Evolutionary conservation across 2,888 invertebrate species (phyloP).

Genomic region (Operophtera brumata): DNA sequence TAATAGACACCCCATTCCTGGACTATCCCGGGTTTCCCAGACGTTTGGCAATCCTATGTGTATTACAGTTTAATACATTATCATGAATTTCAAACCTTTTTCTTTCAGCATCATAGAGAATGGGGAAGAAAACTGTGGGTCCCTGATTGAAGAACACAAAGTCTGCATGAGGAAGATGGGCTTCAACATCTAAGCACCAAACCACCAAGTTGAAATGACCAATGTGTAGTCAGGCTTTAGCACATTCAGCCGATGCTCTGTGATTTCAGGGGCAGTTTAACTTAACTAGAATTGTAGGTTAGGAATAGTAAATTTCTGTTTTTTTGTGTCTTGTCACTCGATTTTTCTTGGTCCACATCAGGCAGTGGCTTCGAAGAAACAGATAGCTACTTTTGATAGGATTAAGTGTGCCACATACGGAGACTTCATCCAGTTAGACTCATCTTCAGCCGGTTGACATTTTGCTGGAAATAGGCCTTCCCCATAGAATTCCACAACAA

Average conservation of each 20-base stretch:
- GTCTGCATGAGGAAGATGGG: slow-evolving; percentile 97
- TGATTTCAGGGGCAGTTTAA: neutral
- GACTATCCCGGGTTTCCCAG: no score
- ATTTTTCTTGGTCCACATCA: neutral
- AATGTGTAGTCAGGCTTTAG: neutral
- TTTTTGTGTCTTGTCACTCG: neutral
- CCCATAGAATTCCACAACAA: neutral
- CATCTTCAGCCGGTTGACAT: neutral
- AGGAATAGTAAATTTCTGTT: neutral
- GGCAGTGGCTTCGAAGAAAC: neutral
- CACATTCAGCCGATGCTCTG: slow-evolving; percentile 3
- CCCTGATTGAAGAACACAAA: slow-evolving; percentile 97
- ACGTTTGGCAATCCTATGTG: no score
- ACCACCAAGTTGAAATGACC: neutral
- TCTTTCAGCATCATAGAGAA: slow-evolving; percentile 89
- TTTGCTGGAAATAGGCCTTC: neutral
- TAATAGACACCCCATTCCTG: no score
- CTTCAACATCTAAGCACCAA: slow-evolving; percentile 91
- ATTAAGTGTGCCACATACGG: neutral
- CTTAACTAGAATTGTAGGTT: neutral
- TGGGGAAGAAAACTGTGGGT: slow-evolving; percentile 94
- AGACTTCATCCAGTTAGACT: neutral
- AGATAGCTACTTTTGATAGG: neutral
- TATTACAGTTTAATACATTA: no score
- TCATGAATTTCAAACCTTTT: neutral